Percentiles rank a stretch among this genome's conserved stretches.
Conservation (phyloP, 2,888 invertebrate genomes). For the Eupeodes latifasciatus region DNA sequence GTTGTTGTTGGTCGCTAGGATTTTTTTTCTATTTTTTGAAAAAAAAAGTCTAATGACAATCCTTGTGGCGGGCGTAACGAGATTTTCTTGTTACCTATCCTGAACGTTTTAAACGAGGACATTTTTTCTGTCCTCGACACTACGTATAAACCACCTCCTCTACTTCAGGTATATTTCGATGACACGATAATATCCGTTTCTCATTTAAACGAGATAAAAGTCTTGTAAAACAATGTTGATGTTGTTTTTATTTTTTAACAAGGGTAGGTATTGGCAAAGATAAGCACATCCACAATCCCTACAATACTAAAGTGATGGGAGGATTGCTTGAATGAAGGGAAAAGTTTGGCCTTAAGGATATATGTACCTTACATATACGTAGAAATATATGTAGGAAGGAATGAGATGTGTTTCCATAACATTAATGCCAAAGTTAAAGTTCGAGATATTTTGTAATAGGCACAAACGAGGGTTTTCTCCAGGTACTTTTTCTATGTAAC, state of each 20-base stretch:
- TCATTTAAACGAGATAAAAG: slow-evolving; percentile 72
- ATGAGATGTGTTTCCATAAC: slow-evolving; percentile 54
- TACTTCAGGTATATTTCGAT: slow-evolving; percentile 38
- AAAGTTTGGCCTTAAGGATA: slow-evolving; percentile 17
- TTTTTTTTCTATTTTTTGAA: not conserved
- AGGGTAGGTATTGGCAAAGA: slow-evolving; percentile 19
- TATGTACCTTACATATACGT: not conserved
- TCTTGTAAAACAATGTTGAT: slow-evolving; percentile 73
- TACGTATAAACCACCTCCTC: not conserved
- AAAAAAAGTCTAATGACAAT: slow-evolving; percentile 34
- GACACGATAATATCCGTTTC: slow-evolving; percentile 70
- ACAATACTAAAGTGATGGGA: no score
- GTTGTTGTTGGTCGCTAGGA: not conserved
- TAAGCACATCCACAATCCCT: not conserved
- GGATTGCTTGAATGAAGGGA: not conserved
- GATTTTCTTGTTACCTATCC: slow-evolving; percentile 21
- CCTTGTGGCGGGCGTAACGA: slow-evolving; percentile 44
- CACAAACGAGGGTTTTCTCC: slow-evolving; percentile 19
- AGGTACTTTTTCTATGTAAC: not conserved
- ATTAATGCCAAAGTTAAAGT: slow-evolving; percentile 69
- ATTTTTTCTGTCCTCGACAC: not conserved
- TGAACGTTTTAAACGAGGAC: not conserved
- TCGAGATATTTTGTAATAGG: slow-evolving; percentile 35
- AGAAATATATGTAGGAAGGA: not conserved
- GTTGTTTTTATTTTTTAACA: slow-evolving; percentile 63